Conservation (phyloP, 2,113 vertebrate genomes). For the Megaceryle torquata region DNA sequence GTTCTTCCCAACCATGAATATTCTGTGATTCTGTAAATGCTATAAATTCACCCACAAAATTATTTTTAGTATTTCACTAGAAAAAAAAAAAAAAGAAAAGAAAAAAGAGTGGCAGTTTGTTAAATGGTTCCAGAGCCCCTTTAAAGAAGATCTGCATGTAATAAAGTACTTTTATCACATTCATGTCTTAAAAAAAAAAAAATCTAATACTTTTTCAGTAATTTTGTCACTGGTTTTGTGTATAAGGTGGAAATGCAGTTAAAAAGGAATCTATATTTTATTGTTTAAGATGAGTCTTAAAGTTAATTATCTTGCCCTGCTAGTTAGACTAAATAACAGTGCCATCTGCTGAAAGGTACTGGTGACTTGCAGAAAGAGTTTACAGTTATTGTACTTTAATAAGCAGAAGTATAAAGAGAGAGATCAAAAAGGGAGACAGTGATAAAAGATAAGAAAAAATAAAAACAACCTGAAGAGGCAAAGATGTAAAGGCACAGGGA, state of each 20-base stretch:
- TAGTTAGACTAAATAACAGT: conserved; percentile 74
- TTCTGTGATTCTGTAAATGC: background rate
- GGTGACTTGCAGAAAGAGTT: conserved; percentile 43
- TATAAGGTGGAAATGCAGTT: conserved; percentile 10
- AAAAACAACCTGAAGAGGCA: background rate
- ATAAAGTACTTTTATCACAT: background rate
- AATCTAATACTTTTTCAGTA: background rate
- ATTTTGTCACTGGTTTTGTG: background rate
- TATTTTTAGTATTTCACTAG: background rate
- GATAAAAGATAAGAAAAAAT: background rate
- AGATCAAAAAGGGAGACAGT: background rate
- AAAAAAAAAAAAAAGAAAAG: background rate
- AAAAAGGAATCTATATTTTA: background rate
- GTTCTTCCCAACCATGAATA: too few species aligned
- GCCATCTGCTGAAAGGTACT: conserved; percentile 74
- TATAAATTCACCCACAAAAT: background rate
- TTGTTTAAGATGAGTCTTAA: background rate
- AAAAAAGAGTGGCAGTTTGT: background rate
- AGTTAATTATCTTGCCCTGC: conserved; percentile 49
- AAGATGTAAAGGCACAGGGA: background rate
- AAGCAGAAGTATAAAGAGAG: background rate
- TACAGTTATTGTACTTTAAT: background rate
- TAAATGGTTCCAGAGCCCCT: background rate
- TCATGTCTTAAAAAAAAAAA: background rate
- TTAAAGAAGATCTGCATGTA: background rate